Base-by-base conservation (phyloP, 2,888 invertebrate genomes). In the Drosophila fulvimacula region DNA sequence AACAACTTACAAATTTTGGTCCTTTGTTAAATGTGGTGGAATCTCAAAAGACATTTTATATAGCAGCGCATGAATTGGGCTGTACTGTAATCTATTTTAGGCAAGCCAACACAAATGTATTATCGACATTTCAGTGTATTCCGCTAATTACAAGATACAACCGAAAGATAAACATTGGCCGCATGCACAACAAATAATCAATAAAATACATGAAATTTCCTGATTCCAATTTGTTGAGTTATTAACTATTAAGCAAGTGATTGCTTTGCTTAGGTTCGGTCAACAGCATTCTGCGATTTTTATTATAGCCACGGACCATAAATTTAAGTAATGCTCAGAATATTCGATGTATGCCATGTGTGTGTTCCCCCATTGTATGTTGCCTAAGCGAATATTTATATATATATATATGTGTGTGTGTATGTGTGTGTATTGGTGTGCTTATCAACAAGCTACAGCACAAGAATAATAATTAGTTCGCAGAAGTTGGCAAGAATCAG, bases 121-220 rank as follows among this genome's bases (percentile, higher is more conserved):
- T 41, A 19, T 24, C 38, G 27, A 21, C 19, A 49, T 55, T 72
- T 68, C 17, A 15, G 58, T 44, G 44, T 19, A 55, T 21, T 32
- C 17, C 10, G 60, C 41, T 44, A 60, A 53, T 70, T 74, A 75
- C 61, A 55, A 58, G 56, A 19, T 56, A 55, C 30, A 59, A 55
- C 41, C 34, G 41, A 42, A 53, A 30, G 52, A 19, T 73, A 70
- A 70, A 48, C 36, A 52, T 6, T 36, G 52, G n/a, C 24, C n/a
- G 36, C 74, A 65, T 34, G 15, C 15, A 52, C 39, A 55, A 32
- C 49, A 74, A 69, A 69, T 73, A 74, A 66, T 66, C 75, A 74
- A 70, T 70, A 66, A 73, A 75, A 59, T 70, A 51, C 65, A 59
- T 52, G 44, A 44, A 65, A 59, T 65, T 65, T 70, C 61, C 62